phyloP scores from a whole-genome alignment of 2,888 invertebrate genomes.

The Megastigmus dorsalis region DNA sequence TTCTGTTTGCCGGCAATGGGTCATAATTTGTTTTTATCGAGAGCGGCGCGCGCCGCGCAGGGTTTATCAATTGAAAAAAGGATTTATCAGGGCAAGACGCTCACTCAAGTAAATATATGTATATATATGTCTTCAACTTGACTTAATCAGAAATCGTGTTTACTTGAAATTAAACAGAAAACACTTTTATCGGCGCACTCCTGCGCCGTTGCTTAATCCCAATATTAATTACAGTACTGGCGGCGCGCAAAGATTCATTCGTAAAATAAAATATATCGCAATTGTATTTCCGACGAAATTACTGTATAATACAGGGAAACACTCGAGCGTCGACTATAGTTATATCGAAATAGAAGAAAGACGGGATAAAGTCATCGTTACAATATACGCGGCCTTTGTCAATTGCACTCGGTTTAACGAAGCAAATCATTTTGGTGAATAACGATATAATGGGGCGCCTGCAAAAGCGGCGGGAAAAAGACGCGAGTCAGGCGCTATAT shows the following conservation, averaged over 20 bases:
- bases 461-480: too few relatives aligned
- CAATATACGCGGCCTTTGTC: not conserved
- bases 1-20: too few relatives aligned
- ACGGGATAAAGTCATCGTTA: not conserved
- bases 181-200: slow-evolving; percentile 13
- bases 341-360: too few relatives aligned
- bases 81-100: slow-evolving; percentile 17
- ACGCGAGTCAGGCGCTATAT: too few relatives aligned
- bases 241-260: not conserved
- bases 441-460: not conserved
- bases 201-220: slow-evolving; percentile 6
- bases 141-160: slow-evolving; percentile 33
- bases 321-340: not conserved
- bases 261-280: not conserved
- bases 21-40: too few relatives aligned
- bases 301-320: too few relatives aligned
- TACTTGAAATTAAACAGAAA: slow-evolving; percentile 20
- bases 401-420: not conserved
- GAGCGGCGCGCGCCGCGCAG: too few relatives aligned
- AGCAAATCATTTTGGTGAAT: slow-evolving; percentile 17
- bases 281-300: too few relatives aligned
- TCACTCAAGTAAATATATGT: not conserved
- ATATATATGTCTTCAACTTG: too few relatives aligned
- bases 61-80: slow-evolving; percentile 5
- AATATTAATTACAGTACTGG: not conserved